Conservation (phyloP, 2,113 vertebrate species). For the Caracal caracal region DNA sequence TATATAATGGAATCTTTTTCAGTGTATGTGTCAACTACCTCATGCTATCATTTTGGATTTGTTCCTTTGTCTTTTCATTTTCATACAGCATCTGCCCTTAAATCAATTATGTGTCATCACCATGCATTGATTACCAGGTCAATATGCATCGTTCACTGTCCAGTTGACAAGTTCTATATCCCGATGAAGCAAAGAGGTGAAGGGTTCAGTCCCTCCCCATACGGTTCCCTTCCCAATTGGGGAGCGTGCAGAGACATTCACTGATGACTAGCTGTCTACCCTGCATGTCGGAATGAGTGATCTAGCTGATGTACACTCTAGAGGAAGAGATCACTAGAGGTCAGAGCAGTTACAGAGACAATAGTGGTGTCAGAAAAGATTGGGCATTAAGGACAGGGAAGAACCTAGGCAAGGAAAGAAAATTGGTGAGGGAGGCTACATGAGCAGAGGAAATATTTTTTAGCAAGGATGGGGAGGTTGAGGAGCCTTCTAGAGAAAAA, state of each 20-base stretch:
- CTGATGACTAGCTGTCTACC: not conserved
- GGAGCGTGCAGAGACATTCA: not conserved
- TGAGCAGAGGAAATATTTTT: not conserved
- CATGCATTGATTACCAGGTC: not conserved
- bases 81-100: not conserved
- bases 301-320: not conserved
- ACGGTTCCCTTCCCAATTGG: not conserved
- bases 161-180: not conserved
- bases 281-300: not conserved
- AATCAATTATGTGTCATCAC: not conserved
- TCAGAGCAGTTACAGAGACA: not conserved
- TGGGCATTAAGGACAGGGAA: not conserved
- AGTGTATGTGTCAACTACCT: not conserved
- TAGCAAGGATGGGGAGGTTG: not conserved
- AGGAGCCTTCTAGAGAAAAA: not conserved
- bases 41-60: not conserved
- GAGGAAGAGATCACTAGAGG: not conserved
- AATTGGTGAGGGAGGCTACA: not conserved
- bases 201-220: not conserved
- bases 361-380: not conserved
- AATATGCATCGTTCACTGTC: not conserved
- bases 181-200: not conserved
- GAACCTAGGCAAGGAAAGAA: not conserved
- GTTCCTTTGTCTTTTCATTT: not conserved
- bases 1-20: not conserved